Conservation (phyloP, 2,113 vertebrate species). For the Poecile atricapillus region DNA sequence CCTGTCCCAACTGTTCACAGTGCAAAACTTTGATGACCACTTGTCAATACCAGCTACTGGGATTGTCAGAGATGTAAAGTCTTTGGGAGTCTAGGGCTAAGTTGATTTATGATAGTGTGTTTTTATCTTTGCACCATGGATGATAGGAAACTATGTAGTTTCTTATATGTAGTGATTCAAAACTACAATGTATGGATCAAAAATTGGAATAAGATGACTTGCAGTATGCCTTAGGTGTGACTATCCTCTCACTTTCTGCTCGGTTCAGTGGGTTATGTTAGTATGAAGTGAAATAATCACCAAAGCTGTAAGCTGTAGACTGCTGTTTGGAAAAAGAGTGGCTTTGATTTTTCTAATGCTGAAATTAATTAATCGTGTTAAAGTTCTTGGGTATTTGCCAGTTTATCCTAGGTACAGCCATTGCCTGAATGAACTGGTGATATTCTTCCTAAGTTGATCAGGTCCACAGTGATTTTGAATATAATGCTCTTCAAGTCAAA, state of each 20-base stretch:
- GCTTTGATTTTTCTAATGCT: neutral
- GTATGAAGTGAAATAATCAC: neutral
- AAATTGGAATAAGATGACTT: neutral
- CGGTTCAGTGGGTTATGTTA: neutral
- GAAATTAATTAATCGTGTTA: neutral
- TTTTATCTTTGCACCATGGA: neutral
- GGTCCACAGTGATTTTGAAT: neutral
- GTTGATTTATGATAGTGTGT: neutral
- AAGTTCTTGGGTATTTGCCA: neutral
- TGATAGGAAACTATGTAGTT: neutral
- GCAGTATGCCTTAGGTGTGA: neutral
- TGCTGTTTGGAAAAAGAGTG: neutral
- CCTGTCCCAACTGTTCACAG: neutral
- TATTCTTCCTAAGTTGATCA: neutral
- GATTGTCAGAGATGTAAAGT: neutral
- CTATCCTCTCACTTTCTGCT: neutral
- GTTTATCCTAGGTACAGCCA: neutral
- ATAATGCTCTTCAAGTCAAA: neutral
- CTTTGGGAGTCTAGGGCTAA: neutral
- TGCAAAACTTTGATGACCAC: neutral
- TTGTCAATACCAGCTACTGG: neutral
- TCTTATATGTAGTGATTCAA: neutral
- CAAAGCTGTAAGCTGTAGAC: neutral
- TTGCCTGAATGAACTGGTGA: neutral
- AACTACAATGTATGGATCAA: neutral